phyloP scores from a whole-genome alignment of 2,797 vertebrate species.

The Thamnophis elegans region DNA sequence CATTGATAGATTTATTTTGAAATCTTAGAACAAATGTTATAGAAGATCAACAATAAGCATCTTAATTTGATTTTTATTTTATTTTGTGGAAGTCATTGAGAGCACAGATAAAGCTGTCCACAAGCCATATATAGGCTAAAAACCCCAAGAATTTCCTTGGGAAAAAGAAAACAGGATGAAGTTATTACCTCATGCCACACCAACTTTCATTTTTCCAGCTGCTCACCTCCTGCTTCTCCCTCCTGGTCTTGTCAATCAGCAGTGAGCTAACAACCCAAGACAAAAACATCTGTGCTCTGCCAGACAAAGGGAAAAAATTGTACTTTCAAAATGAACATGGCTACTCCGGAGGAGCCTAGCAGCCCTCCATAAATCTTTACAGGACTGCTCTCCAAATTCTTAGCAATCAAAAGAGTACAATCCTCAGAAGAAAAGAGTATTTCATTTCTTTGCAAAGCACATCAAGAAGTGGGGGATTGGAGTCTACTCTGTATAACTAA shows the following conservation, averaged over 20 bases:
- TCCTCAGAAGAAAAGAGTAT: neutral
- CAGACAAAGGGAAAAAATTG: slow-evolving; percentile 16
- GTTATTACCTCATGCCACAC: slow-evolving; percentile 18
- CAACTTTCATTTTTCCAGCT: slow-evolving; percentile 29
- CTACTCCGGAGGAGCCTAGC: neutral
- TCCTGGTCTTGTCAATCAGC: slow-evolving; percentile 29
- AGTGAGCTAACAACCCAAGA: slow-evolving; percentile 15
- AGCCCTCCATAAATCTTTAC: neutral
- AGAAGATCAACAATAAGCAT: neutral
- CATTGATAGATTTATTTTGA: neutral
- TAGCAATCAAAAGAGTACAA: neutral
- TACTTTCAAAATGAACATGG: neutral
- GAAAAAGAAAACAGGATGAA: slow-evolving; percentile 27
- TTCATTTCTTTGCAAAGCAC: neutral
- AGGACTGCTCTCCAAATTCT: neutral
- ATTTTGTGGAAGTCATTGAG: neutral
- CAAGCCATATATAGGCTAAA: neutral
- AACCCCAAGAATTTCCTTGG: slow-evolving; percentile 9
- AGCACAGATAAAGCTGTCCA: neutral
- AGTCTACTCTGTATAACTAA: neutral
- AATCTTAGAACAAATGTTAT: neutral
- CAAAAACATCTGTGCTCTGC: slow-evolving; percentile 16
- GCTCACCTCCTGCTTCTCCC: slow-evolving; percentile 31
- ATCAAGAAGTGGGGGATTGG: neutral
- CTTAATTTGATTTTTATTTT: neutral